Evolutionary conservation across 2,797 vertebrate genomes (phyloP).

Genomic region (Alauda arvensis): DNA sequence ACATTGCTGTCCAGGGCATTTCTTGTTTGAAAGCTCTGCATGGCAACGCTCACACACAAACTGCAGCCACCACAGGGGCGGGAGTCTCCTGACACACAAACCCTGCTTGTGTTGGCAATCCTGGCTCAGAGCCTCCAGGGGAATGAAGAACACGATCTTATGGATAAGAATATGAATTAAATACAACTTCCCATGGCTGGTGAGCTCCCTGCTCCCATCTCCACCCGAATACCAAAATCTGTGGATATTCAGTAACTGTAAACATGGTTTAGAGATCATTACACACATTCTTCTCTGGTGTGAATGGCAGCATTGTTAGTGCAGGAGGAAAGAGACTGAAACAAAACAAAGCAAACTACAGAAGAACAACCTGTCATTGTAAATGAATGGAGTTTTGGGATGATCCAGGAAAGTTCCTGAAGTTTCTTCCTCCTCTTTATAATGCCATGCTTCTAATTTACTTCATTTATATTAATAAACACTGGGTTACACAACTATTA

Average conservation of each 20-base stretch:
- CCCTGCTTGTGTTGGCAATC: background rate
- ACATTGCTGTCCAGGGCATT: fast-evolving
- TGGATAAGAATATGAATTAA: background rate
- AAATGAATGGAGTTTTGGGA: constrained; percentile 55
- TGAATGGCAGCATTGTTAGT: constrained; percentile 7
- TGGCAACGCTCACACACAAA: fast-evolving
- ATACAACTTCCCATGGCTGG: background rate
- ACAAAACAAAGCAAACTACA: constrained; percentile 9
- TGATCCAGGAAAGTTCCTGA: constrained; percentile 37
- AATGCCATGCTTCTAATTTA: constrained; percentile 67
- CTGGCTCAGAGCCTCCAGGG: background rate
- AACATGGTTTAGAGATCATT: background rate
- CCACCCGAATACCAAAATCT: background rate
- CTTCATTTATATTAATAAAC: constrained; percentile 76
- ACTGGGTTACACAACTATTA: constrained; percentile 67
- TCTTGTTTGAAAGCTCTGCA: background rate
- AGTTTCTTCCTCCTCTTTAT: constrained; percentile 60
- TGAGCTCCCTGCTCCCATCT: background rate
- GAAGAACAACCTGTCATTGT: constrained; percentile 22
- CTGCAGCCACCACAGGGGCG: background rate
- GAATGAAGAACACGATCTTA: background rate
- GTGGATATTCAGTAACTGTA: background rate
- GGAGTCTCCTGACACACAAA: background rate
- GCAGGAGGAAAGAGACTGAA: background rate
- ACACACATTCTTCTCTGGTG: background rate